Conservation (phyloP, 37 sponge, comb jelly and placozoan species). For the Amphimedon queenslandica region DNA sequence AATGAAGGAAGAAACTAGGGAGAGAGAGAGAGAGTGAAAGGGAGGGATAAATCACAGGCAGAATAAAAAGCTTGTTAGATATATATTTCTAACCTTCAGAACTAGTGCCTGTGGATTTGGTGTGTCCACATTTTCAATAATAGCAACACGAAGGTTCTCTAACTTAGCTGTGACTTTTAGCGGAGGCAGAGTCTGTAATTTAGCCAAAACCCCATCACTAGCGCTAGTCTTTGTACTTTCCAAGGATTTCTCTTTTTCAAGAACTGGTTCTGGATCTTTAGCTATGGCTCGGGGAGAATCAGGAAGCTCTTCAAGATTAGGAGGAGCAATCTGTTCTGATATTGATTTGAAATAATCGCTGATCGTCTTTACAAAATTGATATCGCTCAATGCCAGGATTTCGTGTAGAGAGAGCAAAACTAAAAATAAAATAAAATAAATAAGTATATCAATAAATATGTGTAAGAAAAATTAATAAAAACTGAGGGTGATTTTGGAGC, state of each 20-base stretch:
- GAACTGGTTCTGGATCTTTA: not conserved
- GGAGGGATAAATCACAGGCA: not conserved
- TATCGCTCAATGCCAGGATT: conserved; percentile 44
- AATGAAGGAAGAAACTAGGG: conserved; percentile 14
- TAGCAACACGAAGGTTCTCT: conserved; percentile 46
- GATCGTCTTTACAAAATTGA: conserved; percentile 42
- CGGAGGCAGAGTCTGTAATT: conserved; percentile 1
- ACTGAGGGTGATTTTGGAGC: too few relatives aligned
- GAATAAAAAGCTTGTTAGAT: not conserved
- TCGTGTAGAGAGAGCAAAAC: conserved; percentile 22
- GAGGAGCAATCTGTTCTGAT: conserved; percentile 8
- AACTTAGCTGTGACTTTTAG: conserved; percentile 42
- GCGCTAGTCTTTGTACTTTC: not conserved
- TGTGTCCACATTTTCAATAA: conserved; percentile 47
- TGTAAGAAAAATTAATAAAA: too few relatives aligned
- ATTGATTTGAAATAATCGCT: conserved; percentile 30
- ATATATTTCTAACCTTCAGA: conserved; percentile 10
- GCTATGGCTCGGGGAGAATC: not conserved
- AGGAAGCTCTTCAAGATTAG: not conserved
- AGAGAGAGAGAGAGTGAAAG: conserved; percentile 5
- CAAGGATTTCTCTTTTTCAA: not conserved
- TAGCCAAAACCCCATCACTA: not conserved
- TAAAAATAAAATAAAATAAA: conserved; percentile 35
- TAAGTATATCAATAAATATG: too few relatives aligned
- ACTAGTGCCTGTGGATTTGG: conserved; percentile 32